A percentile compares a stretch with the other conserved stretches of the same genome.
Evolutionary conservation across 1,140 invertebrate genomes (phyloP).

Genomic region (Drosophila leontia): DNA sequence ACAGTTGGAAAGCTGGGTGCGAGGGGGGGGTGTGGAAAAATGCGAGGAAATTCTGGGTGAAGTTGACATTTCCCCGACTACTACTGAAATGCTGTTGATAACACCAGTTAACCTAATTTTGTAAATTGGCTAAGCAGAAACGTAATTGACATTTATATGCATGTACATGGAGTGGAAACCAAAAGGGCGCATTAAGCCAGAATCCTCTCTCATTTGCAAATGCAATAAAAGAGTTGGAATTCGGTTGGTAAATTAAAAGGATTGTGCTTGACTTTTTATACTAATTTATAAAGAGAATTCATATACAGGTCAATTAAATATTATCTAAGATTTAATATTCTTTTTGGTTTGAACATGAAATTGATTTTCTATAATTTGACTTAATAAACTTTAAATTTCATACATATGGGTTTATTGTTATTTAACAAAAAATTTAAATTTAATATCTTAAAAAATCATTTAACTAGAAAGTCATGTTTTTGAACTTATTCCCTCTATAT

Average conservation of each 20-base stretch:
- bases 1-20: slow-evolving; percentile 14
- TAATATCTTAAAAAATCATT: background rate
- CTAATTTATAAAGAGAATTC: background rate
- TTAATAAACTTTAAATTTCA: too few relatives aligned
- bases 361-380: too few relatives aligned
- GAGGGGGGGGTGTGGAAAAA: too few relatives aligned
- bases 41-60: background rate
- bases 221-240: background rate
- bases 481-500: background rate
- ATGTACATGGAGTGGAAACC: background rate
- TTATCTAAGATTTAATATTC: background rate
- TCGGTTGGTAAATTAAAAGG: background rate
- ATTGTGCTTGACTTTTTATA: background rate
- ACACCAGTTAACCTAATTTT: slow-evolving; percentile 33
- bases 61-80: slow-evolving; percentile 19
- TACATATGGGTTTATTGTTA: too few relatives aligned
- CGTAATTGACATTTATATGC: slow-evolving; percentile 17
- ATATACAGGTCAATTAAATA: background rate
- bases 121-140: slow-evolving; percentile 22
- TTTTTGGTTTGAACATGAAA: too few relatives aligned
- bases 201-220: slow-evolving; percentile 5
- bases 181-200: slow-evolving; percentile 3
- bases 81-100: slow-evolving; percentile 37
- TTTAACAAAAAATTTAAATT: too few relatives aligned
- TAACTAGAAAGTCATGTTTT: background rate